Evolutionary conservation across 2,888 invertebrate genomes (phyloP), one percentile per base, ranked within the genome.

Genomic region (Drosophila histrio): DNA sequence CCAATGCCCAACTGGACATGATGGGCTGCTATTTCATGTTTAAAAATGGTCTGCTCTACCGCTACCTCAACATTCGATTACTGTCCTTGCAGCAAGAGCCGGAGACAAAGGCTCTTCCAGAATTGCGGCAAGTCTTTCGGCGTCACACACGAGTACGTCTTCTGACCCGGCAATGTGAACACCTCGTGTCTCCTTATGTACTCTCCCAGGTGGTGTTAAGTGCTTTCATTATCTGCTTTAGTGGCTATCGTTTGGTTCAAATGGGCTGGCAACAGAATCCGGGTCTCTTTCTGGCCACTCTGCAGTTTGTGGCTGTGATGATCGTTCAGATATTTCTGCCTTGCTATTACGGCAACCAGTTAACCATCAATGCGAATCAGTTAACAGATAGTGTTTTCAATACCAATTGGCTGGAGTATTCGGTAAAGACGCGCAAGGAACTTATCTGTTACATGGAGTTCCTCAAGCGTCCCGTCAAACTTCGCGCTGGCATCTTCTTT

Each of bases 281-380:
- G 1, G 79, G 75, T 0, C 56, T 71, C n/a, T 77, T 88, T n/a
- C 24, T 78, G 3, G 69, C 76, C 26, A 87, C 72, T 11, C 13
- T 81, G 1, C 84, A 86, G 41, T 90, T 85, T 34, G 43, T 83
- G 4, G 56, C 67, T 11, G 75, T 88, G 1, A 90, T 91, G 88
- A 66, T 82, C 8, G 39, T 88, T 4, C 80, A 91, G 71, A 90
- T 91, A 30, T 91, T 80, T 54, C 57, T 91, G 30, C 91, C 91
- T 54, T 91, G 91, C 52, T 89, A 88, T 46, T 90, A 84, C 62
- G 90, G 82, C 41, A 89, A 90, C 49, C 83, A 90, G 61, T 36
- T 91, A 2, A 90, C 86, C 13, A 4, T 81, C 1, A 72, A 89
- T 43, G 88, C 89, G 34, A 60, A 78, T 11, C 58, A 69, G 15